Conservation (phyloP, 2,113 vertebrate species). For the Ia io region DNA sequence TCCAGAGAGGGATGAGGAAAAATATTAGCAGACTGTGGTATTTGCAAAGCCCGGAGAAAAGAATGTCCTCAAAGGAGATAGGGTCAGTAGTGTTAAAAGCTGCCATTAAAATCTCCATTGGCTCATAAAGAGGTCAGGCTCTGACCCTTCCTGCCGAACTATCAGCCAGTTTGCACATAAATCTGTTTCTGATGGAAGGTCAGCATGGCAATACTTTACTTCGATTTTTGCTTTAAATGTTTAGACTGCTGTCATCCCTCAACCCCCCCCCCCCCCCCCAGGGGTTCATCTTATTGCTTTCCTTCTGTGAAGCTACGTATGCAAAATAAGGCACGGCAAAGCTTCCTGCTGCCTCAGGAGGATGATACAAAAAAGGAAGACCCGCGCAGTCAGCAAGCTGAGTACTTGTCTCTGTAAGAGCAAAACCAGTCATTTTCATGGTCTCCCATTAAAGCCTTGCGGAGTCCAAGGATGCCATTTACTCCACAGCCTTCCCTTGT, state of each 20-base stretch:
- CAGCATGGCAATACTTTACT: background rate
- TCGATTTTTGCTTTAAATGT: background rate
- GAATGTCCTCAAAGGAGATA: background rate
- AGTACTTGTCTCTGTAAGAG: background rate
- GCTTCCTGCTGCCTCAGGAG: background rate
- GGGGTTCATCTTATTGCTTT: background rate
- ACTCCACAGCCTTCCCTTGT: background rate
- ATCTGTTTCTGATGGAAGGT: background rate
- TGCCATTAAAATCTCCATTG: background rate
- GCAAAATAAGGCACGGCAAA: conserved; percentile 3
- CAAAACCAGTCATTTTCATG: background rate
- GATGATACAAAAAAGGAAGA: conserved; percentile 24
- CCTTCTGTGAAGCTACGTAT: conserved; percentile 12
- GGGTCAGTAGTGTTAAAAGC: background rate
- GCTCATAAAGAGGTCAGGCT: background rate
- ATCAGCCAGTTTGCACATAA: background rate
- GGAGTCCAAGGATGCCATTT: background rate
- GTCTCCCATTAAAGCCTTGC: background rate
- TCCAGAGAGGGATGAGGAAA: background rate
- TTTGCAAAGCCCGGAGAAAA: background rate
- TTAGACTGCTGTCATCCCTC: background rate
- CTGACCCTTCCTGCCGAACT: background rate
- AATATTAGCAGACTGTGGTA: background rate
- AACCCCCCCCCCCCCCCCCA: fast-evolving
- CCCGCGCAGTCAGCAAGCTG: background rate